Base-by-base conservation (phyloP, 2,797 vertebrate genomes). In the Lateolabrax maculatus region DNA sequence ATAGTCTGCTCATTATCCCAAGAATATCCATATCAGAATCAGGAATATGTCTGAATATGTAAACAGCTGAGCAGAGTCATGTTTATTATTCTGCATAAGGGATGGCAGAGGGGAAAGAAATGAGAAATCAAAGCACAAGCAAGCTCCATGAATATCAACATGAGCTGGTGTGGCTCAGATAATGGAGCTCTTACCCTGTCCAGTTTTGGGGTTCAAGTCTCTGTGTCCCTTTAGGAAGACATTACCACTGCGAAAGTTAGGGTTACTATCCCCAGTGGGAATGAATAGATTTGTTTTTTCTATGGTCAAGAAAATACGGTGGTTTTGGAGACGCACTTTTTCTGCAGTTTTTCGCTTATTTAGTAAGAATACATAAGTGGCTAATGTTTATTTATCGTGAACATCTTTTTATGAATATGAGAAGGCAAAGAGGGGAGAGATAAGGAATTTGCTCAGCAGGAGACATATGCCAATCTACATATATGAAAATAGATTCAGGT, bases 41-140 rank as follows among this genome's bases (percentile, higher is more conserved):
- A 81, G 79, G 84, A 88, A 86, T 84, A 80, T 85, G 91, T 92
- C 82, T 87, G 93, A 89, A 94, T 94, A 93, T 93, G 89, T 92
- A 93, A 94, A 93, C 90, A 91, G 89, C 79, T 11, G 78, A 92
- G 84, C 78, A 63, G 62, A 85, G 79, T 84, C 84, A 64, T 88
- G 87, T 89, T 92, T 92, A 85, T 92, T 92, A 89, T 92, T 92
- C 90, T 83, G 88, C 92, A 89, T 88, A 86, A 55, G 87, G 84
- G 75, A 90, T 80, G 80, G 74, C 70, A 62, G 79, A 78, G 72
- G 68, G 73, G 80, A 80, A 75, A 81, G 74, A 88, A 82, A 89
- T 72, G 71, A 88, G 68, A 61, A 92, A 92, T 90, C 86, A 87
- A 90, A 90, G 87, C 75, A 58, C 64, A 72, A 69, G 78, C 43